A percentile compares a stretch with the other conserved stretches of the same genome.
Conservation (phyloP, 2,113 vertebrate genomes). For the Oryzias woworae region DNA sequence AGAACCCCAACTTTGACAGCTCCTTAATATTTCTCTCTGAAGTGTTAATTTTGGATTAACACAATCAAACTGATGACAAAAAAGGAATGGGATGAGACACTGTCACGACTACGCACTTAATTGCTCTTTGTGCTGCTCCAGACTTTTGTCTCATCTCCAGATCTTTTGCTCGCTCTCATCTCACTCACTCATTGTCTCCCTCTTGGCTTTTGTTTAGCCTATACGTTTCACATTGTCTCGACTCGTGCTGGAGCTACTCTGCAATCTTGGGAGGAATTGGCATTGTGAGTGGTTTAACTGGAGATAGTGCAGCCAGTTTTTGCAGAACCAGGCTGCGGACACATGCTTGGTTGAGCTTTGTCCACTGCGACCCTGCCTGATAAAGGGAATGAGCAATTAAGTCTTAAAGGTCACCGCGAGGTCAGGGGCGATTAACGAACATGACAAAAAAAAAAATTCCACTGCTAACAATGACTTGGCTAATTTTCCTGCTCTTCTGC, state of each 20-base stretch:
- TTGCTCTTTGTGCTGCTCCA: conserved; percentile 38
- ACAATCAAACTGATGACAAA: conserved; percentile 16
- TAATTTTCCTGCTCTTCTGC: not conserved
- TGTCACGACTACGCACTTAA: conserved; percentile 50
- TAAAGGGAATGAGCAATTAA: conserved; percentile 18
- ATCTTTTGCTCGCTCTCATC: conserved; percentile 40
- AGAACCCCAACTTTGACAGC: not conserved
- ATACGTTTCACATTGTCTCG: conserved; percentile 51
- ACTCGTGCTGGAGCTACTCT: conserved; percentile 24
- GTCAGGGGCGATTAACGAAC: conserved; percentile 11
- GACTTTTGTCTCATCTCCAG: conserved; percentile 58
- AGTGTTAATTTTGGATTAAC: conserved; percentile 24
- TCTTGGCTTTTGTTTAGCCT: conserved; percentile 53
- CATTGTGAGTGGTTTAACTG: conserved; percentile 21
- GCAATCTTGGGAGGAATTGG: conserved; percentile 18
- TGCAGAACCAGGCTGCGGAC: conserved; percentile 10
- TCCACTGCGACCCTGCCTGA: conserved; percentile 20
- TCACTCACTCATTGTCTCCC: conserved; percentile 53
- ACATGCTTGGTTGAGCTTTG: conserved; percentile 29
- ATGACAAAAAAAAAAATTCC: not conserved
- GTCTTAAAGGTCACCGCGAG: conserved; percentile 26
- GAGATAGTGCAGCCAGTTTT: conserved; percentile 20
- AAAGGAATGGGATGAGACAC: conserved; percentile 17
- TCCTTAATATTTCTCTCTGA: conserved; percentile 16
- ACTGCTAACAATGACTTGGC: no score